phyloP scores from a whole-genome alignment of 2,888 invertebrate genomes.

The Polylopha cassiicola region DNA sequence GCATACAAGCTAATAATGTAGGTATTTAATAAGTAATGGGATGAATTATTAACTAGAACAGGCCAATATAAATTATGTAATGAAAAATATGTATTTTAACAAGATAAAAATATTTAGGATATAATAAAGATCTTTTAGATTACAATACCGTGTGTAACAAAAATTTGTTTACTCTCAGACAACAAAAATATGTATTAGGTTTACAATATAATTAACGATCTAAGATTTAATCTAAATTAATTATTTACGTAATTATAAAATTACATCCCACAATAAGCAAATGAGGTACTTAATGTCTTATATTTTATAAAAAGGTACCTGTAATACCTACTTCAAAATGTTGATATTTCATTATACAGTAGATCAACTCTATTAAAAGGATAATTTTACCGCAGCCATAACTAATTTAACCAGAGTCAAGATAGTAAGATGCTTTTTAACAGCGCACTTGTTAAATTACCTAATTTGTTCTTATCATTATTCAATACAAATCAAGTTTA shows the following conservation, averaged over 20 bases:
- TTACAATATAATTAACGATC: slow-evolving; percentile 19
- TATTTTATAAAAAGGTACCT: slow-evolving; percentile 4
- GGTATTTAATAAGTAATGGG: slow-evolving; percentile 20
- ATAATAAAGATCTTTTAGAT: slow-evolving; percentile 16
- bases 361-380: no score
- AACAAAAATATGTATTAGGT: slow-evolving; percentile 17
- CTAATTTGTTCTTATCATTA: no score
- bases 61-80: slow-evolving; percentile 8
- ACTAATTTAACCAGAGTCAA: no score
- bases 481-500: no score
- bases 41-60: slow-evolving; percentile 13
- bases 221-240: slow-evolving; percentile 21
- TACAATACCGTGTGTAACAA: slow-evolving; percentile 15
- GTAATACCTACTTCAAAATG: slow-evolving; percentile 4
- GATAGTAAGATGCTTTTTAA: no score
- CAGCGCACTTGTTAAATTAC: no score
- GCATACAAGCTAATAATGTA: no score
- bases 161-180: slow-evolving; percentile 9
- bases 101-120: no score
- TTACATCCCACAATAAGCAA: slow-evolving; percentile 15
- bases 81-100: slow-evolving; percentile 17
- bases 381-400: no score
- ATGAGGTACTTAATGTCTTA: slow-evolving; percentile 22
- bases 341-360: slow-evolving; percentile 8
- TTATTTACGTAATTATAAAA: slow-evolving; percentile 14